phyloP scores from a whole-genome alignment of 1,140 invertebrate genomes.

The Akabosia matsudoensis region DNA sequence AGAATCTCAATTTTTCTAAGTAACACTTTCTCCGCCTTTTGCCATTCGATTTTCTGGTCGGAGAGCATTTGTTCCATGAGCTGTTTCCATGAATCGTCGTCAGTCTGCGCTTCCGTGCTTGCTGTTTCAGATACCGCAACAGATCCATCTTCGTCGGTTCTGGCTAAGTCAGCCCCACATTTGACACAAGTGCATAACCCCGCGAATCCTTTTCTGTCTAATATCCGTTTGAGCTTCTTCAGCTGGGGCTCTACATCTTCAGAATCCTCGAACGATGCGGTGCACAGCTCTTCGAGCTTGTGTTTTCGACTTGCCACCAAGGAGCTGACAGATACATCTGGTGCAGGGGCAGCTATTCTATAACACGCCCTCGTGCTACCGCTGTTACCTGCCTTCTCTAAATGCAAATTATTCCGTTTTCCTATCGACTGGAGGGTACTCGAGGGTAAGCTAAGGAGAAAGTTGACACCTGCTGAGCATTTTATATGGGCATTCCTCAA shows the following conservation, averaged over 20 bases:
- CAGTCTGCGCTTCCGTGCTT: constrained; percentile 23
- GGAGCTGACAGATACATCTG: constrained; percentile 1
- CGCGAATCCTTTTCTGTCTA: background rate
- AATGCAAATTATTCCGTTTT: background rate
- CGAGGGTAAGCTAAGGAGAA: background rate
- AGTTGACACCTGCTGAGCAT: background rate
- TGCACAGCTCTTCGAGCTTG: background rate
- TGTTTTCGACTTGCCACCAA: background rate
- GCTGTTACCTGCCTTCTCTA: background rate
- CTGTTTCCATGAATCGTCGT: constrained; percentile 25
- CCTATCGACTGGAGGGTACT: background rate
- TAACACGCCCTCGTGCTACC: background rate
- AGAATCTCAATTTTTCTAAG: constrained; percentile 46
- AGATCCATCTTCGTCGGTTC: constrained; percentile 1
- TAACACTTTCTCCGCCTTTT: constrained; percentile 41
- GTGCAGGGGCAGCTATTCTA: background rate
- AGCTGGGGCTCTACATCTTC: constrained; percentile 8
- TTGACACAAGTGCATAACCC: background rate
- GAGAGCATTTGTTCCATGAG: constrained; percentile 32
- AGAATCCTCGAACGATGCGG: background rate
- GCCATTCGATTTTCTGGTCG: constrained; percentile 35
- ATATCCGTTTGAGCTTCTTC: background rate
- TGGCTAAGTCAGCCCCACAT: background rate
- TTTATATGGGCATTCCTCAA: background rate
- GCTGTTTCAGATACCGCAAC: background rate